Base-by-base conservation (phyloP, 2,888 invertebrate genomes). In the Macrophya annulata region DNA sequence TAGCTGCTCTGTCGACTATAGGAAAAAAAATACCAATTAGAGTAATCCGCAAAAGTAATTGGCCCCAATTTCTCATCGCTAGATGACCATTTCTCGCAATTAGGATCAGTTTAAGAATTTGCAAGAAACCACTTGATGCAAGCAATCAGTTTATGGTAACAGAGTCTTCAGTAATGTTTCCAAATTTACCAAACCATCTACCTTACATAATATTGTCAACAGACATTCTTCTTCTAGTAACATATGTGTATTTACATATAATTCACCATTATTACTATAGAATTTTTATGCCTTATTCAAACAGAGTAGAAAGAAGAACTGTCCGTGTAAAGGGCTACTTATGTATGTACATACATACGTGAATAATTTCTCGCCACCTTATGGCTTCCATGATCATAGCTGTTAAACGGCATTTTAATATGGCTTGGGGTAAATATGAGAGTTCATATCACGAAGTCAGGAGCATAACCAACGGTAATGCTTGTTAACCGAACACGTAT, bases 11-110 rank as follows among this genome's bases (percentile, higher is more conserved):
- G 31, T 43, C 31, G 40, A 71, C 31, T 31, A 43, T 48, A 43
- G 15, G 43, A 31, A 12, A 45, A 48, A 71, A 65, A 83, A 83
- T 68, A 68, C 68, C 83, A 65, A 83, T 83, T 71, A 83, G n/a
- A 83, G 31, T 83, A 31, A 68, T 83, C 68, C 83, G 68, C 68
- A 37, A 71, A 71, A 31, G n/a, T 83, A 48, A 48, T 68, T 83
- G 71, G 83, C 83, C 81, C 62, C 45, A 85, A 82, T 48, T 81
- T 71, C 51, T 45, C 37, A 59, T 45, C 59, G 68, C 37, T 79
- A 59, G 85, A 82, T 85, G 85, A 45, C 84, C 84, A 85, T 85
- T 83, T 83, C 45, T 21, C 40, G 15, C 25, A 31, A 40, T 51
- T 25, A 55, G 77, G 9, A 77, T 77, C 77, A n/a, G 51, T 55